These are phyloP conservation scores for Enteromius afrohamiltoni DNA, from an alignment of 2,797 vertebrate species.

Conservation along the genomic window DNA sequence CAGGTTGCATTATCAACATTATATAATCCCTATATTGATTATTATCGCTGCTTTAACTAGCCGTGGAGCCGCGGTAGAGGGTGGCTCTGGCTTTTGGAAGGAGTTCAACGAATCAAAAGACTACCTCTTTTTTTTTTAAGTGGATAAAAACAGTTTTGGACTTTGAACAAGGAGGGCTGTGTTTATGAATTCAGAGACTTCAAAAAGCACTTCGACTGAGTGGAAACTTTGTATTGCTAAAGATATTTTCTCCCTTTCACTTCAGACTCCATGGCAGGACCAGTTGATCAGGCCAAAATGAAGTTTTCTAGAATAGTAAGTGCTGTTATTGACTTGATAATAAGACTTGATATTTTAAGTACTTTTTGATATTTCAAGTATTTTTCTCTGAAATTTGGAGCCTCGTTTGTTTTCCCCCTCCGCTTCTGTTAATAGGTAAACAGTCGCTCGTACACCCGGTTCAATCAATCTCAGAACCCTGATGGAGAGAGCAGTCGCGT, in stretches of 20 bases:
- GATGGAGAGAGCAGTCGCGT: constrained; percentile 81
- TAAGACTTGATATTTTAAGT: neutral
- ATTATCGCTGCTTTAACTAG: constrained; percentile 18
- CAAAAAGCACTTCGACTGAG: constrained; percentile 2
- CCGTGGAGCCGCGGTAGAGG: constrained; percentile 24
- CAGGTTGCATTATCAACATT: constrained; percentile 12
- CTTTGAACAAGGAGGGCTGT: constrained; percentile 19
- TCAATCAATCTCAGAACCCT: constrained; percentile 81
- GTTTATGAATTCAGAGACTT: constrained; percentile 24
- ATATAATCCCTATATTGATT: constrained; percentile 32
- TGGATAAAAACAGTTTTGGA: neutral
- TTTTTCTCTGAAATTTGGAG: neutral
- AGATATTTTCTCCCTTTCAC: neutral
- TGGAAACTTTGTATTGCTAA: neutral
- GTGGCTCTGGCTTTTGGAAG: constrained; percentile 21
- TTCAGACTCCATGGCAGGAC: constrained; percentile 58
- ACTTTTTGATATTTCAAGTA: neutral
- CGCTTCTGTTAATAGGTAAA: constrained; percentile 74
- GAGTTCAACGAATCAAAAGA: constrained; percentile 31
- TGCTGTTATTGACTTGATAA: neutral
- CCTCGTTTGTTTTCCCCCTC: neutral
- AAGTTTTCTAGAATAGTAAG: constrained; percentile 81
- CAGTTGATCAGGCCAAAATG: constrained; percentile 80
- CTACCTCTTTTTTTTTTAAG: neutral
- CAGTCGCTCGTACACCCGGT: constrained; percentile 83